Evolutionary conservation across 2,888 invertebrate species (phyloP).

Genomic region (Drosophila gaucha): DNA sequence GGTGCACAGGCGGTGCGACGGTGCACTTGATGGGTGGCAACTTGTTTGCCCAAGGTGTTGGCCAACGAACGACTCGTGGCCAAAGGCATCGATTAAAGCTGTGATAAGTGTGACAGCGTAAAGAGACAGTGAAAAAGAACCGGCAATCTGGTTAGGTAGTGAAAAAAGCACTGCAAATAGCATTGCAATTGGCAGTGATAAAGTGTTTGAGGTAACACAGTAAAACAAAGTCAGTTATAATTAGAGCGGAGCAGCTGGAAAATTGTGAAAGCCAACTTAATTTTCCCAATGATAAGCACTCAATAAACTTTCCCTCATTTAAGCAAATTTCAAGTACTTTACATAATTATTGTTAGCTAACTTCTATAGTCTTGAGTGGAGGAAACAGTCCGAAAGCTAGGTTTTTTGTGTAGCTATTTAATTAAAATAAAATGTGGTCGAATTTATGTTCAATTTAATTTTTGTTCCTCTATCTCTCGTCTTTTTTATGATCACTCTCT

Average conservation of each 20-base stretch:
- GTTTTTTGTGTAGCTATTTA: too few relatives aligned
- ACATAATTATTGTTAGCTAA: too few relatives aligned
- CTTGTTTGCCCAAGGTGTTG: slow-evolving; percentile 16
- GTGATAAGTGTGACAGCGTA: slow-evolving; percentile 40
- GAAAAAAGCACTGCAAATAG: not conserved
- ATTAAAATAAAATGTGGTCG: too few relatives aligned
- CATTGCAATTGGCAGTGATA: not conserved
- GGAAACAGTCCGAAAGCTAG: too few relatives aligned
- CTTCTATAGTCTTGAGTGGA: too few relatives aligned
- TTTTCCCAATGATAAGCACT: too few relatives aligned
- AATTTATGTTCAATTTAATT: not conserved
- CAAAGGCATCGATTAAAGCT: slow-evolving; percentile 31
- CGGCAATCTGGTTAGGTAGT: not conserved
- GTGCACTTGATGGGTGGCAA: not conserved
- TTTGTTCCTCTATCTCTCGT: not conserved
- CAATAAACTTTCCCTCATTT: too few relatives aligned
- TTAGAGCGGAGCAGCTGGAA: not conserved
- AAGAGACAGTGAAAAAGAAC: not conserved
- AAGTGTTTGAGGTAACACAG: not conserved
- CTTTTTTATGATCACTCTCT: not conserved
- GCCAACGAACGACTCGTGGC: too few relatives aligned
- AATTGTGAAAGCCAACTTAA: not conserved
- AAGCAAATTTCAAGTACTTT: too few relatives aligned
- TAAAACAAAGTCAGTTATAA: not conserved
- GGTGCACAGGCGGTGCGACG: not conserved